Base-by-base conservation (phyloP, 2,888 invertebrate species). In the Apamea monoglypha region DNA sequence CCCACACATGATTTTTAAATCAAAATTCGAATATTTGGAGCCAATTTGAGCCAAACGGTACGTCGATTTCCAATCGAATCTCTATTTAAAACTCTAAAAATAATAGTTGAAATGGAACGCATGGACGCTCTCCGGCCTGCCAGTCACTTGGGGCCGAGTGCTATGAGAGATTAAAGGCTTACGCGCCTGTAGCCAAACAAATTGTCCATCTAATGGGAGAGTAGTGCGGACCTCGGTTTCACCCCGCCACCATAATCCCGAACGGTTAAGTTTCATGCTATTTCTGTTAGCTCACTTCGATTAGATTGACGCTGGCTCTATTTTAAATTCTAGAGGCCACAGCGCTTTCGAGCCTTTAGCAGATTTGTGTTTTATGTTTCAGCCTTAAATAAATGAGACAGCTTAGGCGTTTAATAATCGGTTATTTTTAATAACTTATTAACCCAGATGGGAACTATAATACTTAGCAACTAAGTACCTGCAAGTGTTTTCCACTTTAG, bases 151-250 rank as follows among this genome's bases (percentile, higher is more conserved):
- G 89, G 83, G 88, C 88, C 83, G 91, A 92, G 91, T 92, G 92
- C 90, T 90, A 90, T 88, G 91, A 90, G 90, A 93, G 95, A 95
- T 95, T 95, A 95, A 94, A 94, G 92, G 95, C 93, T 95, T 93
- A 93, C 90, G 88, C 90, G 88, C 88, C 92, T 92, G 92, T 93
- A 92, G 92, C 93, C 93, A 95, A 95, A 95, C 94, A 95, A 95
- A 96, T 95, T 94, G 94, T 93, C 92, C 92, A 90, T 93, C 95
- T 95, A 95, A 95, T 94, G 94, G 94, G 90, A 88, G 92, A 92
- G 92, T 93, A 92, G 92, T 91, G 92, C 89, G 89, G 89, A 87
- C 87, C 88, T 86, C 91, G 90, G 91, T 90, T 90, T 87, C 88
- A 79, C 83, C 90, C 91, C 89, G 84, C 91, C 88, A 80, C 89